Percentiles rank a stretch among this genome's conserved stretches.
phyloP scores from a whole-genome alignment of 2,797 vertebrate species.

The Cichlasoma orientale region DNA sequence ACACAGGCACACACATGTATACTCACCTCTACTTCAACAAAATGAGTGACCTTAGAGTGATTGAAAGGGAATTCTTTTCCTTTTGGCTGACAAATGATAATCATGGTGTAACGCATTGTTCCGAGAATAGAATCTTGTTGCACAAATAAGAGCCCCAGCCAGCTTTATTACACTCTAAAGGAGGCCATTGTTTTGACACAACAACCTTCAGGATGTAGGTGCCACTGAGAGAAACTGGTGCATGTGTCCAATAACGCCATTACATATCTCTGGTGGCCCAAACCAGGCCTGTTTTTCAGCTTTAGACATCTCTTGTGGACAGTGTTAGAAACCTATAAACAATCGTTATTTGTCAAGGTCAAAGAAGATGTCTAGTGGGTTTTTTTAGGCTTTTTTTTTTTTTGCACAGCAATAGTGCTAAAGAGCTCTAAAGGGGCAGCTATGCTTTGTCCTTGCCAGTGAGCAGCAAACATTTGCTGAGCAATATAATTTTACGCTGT shows the following conservation, averaged over 20 bases:
- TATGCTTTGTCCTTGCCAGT: not conserved
- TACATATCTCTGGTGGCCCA: slow-evolving; percentile 49
- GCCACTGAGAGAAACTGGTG: slow-evolving; percentile 57
- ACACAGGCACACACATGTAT: not conserved
- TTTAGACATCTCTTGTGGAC: slow-evolving; percentile 39
- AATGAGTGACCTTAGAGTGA: slow-evolving; percentile 23
- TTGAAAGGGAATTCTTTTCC: slow-evolving; percentile 41
- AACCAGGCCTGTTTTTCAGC: slow-evolving; percentile 38
- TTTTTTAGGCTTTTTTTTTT: not conserved
- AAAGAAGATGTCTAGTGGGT: slow-evolving; percentile 27
- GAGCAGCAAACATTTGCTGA: not conserved
- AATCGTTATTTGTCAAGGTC: slow-evolving; percentile 52
- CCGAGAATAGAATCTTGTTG: slow-evolving; percentile 48
- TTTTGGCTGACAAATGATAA: slow-evolving; percentile 54
- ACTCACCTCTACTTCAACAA: not conserved
- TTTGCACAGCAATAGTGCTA: not conserved
- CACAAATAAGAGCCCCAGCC: slow-evolving; percentile 44
- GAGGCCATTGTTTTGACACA: slow-evolving; percentile 58
- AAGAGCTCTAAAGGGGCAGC: slow-evolving; percentile 24
- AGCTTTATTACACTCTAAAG: slow-evolving; percentile 44
- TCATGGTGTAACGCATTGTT: slow-evolving; percentile 49
- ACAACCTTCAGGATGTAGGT: slow-evolving; percentile 59
- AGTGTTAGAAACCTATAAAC: slow-evolving; percentile 34
- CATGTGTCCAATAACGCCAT: slow-evolving; percentile 51
- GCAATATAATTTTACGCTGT: not conserved